Conservation (phyloP, 2,888 invertebrate species). For the Synanthedon vespiformis region DNA sequence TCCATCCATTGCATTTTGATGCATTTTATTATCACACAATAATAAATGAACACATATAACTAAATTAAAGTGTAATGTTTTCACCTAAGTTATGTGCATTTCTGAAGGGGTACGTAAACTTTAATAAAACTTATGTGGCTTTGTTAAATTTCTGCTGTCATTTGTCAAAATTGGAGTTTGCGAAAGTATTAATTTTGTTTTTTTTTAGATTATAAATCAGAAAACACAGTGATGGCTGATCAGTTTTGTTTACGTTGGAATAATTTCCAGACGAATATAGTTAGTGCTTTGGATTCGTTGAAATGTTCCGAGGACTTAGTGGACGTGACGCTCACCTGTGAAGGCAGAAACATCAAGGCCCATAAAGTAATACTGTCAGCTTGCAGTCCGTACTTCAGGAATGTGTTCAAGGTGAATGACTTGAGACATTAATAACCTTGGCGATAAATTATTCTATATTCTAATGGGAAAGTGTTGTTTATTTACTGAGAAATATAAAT, state of each 20-base stretch:
- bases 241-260: conserved; percentile 83
- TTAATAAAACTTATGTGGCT: conserved; percentile 4
- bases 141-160: conserved; percentile 14
- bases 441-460: conserved; percentile 29
- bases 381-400: conserved; percentile 81
- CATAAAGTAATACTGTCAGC: conserved; percentile 82
- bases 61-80: conserved; percentile 21
- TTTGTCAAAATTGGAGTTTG: conserved; percentile 21
- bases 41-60: conserved; percentile 14
- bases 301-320: conserved; percentile 78
- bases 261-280: conserved; percentile 78
- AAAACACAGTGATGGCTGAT: conserved; percentile 66
- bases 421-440: conserved; percentile 62
- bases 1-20: conserved; percentile 63
- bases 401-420: conserved; percentile 77
- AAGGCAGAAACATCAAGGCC: conserved; percentile 78
- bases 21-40: conserved; percentile 27
- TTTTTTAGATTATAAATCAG: conserved; percentile 26
- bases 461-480: conserved; percentile 7
- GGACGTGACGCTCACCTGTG: conserved; percentile 80
- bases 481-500: background rate
- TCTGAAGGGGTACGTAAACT: conserved; percentile 22
- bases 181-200: conserved; percentile 11
- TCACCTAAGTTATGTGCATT: conserved; percentile 27
- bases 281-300: conserved; percentile 76